Base-by-base conservation (phyloP, 1,140 invertebrate species). In the Hormaphis cornu region DNA sequence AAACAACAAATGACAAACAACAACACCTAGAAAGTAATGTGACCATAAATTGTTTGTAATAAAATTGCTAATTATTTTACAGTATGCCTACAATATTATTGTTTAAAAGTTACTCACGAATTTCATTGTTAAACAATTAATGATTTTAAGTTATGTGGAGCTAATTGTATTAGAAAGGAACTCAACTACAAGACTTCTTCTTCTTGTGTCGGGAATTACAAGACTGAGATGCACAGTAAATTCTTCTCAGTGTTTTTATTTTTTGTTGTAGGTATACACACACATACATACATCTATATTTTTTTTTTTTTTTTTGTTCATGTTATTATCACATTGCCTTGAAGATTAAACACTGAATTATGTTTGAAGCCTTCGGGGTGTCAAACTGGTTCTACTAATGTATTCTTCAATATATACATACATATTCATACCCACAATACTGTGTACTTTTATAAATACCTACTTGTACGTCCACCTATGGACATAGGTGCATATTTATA, bases 301-400 rank as follows among this genome's bases (percentile, higher is more conserved):
- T 40, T 40, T 16, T 16, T 37, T 16, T 35, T 54, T 33, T 58
- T 58, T n/a, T 37, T 24, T 58, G 1, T 56, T 6, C 14, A 5
- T 18, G 10, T 44, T 40, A 7, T 44, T 20, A 5, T 63, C 24
- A 1, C 2, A 63, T 63, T 42, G 42, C 37, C 42, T 63, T 63
- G 37, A 63, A 63, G 20, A 58, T 58, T 58, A 16, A 58, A 58
- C 33, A 40, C 35, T 58, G 14, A 58, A 40, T 58, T 58, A 58
- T 58, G 54, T 63, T 63, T n/a, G n/a, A n/a, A n/a, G n/a, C n/a
- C n/a, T n/a, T 46, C 26, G 18, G 58, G 58, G 58, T 63, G 58
- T 63, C 58, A 63, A 63, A 63, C 58, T 28, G 58, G 58, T 63
- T 63, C 46, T 63, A 44, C 40, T 44, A 63, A 63, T 44, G 26